Conservation (phyloP, 2,797 vertebrate species). For the Sciurus vulgaris region DNA sequence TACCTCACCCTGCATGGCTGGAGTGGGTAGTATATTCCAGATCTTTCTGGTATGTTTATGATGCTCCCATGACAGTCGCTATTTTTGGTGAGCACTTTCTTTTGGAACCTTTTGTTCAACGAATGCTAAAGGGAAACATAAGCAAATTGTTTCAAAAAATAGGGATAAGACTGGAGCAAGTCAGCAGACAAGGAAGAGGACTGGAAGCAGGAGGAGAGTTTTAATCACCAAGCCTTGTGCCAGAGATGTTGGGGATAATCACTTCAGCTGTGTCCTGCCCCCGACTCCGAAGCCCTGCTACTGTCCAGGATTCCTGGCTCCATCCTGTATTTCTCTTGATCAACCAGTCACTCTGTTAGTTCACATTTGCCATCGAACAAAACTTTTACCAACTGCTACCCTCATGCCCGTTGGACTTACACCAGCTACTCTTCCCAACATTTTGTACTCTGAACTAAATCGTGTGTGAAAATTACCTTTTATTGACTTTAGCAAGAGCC, state of each 20-base stretch:
- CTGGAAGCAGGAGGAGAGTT: background rate
- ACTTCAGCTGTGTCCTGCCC: background rate
- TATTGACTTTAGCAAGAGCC: constrained; percentile 75
- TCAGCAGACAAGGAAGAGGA: background rate
- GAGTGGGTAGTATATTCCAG: background rate
- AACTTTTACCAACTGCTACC: constrained; percentile 75
- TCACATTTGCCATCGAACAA: constrained; percentile 64
- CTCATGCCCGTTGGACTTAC: constrained; percentile 71
- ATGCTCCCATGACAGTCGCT: background rate
- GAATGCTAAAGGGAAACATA: background rate
- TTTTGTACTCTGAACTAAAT: constrained; percentile 75
- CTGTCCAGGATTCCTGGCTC: background rate
- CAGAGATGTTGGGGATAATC: background rate
- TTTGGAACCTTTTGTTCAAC: background rate
- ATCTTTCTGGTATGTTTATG: background rate
- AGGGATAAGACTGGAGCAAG: background rate
- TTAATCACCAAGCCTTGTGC: background rate
- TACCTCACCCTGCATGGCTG: background rate
- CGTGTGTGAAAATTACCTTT: constrained; percentile 83
- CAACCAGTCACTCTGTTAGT: constrained; percentile 39
- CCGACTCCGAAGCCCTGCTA: background rate
- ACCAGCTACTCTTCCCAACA: constrained; percentile 66
- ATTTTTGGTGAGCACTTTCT: background rate
- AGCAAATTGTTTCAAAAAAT: constrained; percentile 5
- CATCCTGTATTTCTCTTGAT: background rate